Base-by-base conservation (phyloP, 2,113 vertebrate genomes). In the Salvelinus namaycush region DNA sequence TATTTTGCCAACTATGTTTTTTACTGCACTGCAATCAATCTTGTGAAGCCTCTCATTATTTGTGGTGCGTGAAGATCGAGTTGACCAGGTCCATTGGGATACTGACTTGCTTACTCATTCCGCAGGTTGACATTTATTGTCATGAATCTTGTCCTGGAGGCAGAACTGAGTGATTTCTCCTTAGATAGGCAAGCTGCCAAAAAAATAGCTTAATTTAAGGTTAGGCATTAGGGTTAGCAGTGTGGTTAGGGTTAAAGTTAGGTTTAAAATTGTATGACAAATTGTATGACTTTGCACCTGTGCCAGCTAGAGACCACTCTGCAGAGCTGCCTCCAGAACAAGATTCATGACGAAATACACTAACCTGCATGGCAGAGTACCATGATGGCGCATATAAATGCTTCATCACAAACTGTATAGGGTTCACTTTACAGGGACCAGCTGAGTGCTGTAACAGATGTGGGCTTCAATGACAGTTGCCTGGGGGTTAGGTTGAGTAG, bases 361-460 rank as follows among this genome's bases (percentile, higher is more conserved):
- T 44, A 44, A 44, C 39, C 9, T 44, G 11, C 39, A 44, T 44
- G 39, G 39, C 39, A 44, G 2, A 3, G 86, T 75, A 80, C 75
- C 80, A 86, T 81, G 76, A 48, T 80, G 73, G 64, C 70, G 8
- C 29, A 12, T 87, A 89, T 87, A 87, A 92, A 90, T 90, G 83
- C 79, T 85, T 92, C 86, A 86, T 91, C 88, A 81, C 81, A 78
- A 84, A 83, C 78, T 84, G 29, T 89, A 90, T 86, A 90, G 87
- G 87, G 76, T 62, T 84, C 83, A 54, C 66, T 80, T 84, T 65
- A 76, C 83, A 12, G 65, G 77, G 76, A 77, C 59, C 68, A 74
- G 79, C 80, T 89, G 89, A 93, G 83, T 20, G 76, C 79, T 92
- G 81, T 82, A 92, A 72, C 92, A 93, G 93, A 93, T 91, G 27